Base-by-base conservation (phyloP, 2,888 invertebrate species). In the Nebria brevicollis region DNA sequence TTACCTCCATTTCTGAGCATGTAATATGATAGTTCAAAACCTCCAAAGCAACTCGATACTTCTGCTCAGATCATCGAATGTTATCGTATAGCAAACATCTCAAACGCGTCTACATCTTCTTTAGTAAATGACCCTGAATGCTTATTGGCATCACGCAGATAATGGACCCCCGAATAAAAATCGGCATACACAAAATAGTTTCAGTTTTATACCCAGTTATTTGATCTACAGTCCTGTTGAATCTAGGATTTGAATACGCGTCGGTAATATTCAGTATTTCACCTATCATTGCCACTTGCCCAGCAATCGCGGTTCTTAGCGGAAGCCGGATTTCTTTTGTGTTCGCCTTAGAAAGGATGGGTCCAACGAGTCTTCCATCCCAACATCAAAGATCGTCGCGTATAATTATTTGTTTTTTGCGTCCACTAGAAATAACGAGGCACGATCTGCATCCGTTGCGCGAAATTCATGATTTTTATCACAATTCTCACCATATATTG, bases 131-230 rank as follows among this genome's bases (percentile, higher is more conserved):
- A 84, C 11, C 91, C 92, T 15, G 89, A 89, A 20, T 91, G 90
- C 86, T 94, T 94, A 85, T 94, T 94, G 0, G 96, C 0, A 96
- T 95, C 0, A 96, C 96, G 11, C 86, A 95, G 82, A 96, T 96
- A 8, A 96, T 93, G 82, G 91, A 92, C 64, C 94, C 94, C 82
- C 95, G 90, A 20, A 95, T 95, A 88, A 94, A 95, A 68, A 97
- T 94, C 0, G 96, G 97, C 96, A 96, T 96, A 88, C 96, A 96
- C 0, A 96, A 91, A 68, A 96, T 95, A 42, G n/a, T n/a, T n/a
- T n/a, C n/a, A 0, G 96, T 96, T 84, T 91, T 92, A 85, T 93
- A 94, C 0, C 93, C 87, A 1, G 94, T 94, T 1, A 92, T 88
- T 86, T 93, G 93, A 86, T 94, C 94, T 0, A 94, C 92, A 34